Evolutionary conservation across 2,888 invertebrate species (phyloP), one percentile per base, ranked within the genome.

Genomic region (Scrobipalpa costella): DNA sequence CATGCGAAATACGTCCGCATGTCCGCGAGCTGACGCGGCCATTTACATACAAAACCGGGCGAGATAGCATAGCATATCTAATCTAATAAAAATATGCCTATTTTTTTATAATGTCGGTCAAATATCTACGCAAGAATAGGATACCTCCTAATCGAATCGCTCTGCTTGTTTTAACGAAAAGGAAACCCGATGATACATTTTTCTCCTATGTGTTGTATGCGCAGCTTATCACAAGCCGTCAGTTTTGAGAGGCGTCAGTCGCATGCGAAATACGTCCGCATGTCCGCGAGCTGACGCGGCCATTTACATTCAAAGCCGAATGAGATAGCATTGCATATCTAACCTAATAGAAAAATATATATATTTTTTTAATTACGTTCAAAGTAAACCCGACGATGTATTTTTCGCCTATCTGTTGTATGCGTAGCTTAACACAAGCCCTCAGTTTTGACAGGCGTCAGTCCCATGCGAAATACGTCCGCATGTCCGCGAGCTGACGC

Each of bases 291-390:
- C 79, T 81, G 84, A 84, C 82, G 75, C 75, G 70, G 69, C 73
- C 80, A 89, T 89, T 88, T 88, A 86, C 89, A 89, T 90, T 89
- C 85, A 89, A 88, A 88, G 83, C 84, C 77, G 69, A 71, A 75
- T 73, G 78, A 81, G 83, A 80, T 86, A 82, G 81, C 84, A 79
- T 80, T 80, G 86, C 83, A 84, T 88, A 87, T 87, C 88, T 90
- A 90, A 90, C 89, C 84, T n/a, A n/a, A n/a, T n/a, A n/a, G n/a
- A n/a, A n/a, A n/a, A n/a, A n/a, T n/a, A n/a, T n/a, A n/a, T n/a
- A n/a, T n/a, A n/a, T n/a, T n/a, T n/a, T n/a, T n/a, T n/a, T n/a
- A n/a, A n/a, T n/a, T n/a, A n/a, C n/a, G n/a, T n/a, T n/a, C n/a
- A n/a, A n/a, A n/a, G n/a, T n/a, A n/a, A n/a, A n/a, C n/a, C n/a